Conservation (phyloP, 2,113 vertebrate genomes). For the Syngnathoides biaculeatus region DNA sequence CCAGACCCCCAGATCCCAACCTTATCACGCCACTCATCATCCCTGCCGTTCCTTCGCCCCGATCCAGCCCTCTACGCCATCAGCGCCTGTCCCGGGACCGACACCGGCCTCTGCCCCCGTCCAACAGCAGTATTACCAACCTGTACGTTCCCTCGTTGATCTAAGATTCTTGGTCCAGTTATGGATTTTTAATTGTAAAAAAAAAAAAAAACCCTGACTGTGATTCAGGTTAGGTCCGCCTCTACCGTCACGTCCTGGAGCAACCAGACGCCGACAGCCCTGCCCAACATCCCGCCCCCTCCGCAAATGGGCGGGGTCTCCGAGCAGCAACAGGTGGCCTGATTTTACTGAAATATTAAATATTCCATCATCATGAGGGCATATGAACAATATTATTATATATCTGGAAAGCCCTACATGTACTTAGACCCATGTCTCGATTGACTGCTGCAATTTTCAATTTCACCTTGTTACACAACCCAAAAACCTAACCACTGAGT, state of each 20-base stretch:
- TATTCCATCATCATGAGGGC: too few relatives aligned
- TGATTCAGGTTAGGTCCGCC: conserved; percentile 95
- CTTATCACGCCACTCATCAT: conserved; percentile 34
- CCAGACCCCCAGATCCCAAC: conserved; percentile 44
- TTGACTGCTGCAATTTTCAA: too few relatives aligned
- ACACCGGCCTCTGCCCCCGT: conserved; percentile 28
- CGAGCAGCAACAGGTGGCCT: conserved; percentile 79
- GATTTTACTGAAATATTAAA: too few relatives aligned
- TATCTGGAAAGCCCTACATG: too few relatives aligned
- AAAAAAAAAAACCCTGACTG: conserved; percentile 79
- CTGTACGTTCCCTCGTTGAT: conserved; percentile 44
- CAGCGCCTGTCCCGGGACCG: conserved; percentile 21
- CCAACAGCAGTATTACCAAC: conserved; percentile 69
- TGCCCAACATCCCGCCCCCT: conserved; percentile 87
- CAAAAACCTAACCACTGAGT: not conserved
- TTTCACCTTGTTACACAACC: too few relatives aligned
- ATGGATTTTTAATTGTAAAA: not conserved
- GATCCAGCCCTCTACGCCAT: conserved; percentile 41
- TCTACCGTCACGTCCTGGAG: conserved; percentile 99
- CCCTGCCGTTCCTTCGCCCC: conserved; percentile 57
- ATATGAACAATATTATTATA: too few relatives aligned
- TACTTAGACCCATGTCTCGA: too few relatives aligned
- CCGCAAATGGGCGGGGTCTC: conserved; percentile 83
- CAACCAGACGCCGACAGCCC: conserved; percentile 98
- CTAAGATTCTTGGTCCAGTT: not conserved